Evolutionary conservation across 2,888 invertebrate species (phyloP).

Genomic region (Aspidapion aeneum): DNA sequence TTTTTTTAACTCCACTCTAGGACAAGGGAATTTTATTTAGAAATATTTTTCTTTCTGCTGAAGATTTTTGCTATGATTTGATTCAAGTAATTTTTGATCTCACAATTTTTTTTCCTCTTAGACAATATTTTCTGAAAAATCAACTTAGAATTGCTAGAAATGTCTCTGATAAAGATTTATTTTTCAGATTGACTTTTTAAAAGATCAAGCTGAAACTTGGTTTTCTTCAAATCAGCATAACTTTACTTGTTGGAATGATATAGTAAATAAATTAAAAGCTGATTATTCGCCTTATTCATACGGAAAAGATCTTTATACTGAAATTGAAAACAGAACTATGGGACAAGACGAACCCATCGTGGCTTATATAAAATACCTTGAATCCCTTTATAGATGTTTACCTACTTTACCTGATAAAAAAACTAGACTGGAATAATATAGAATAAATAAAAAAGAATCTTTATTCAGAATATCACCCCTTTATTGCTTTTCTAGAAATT

Average conservation of each 20-base stretch:
- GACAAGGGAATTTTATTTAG: too few relatives aligned
- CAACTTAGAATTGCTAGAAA: not conserved
- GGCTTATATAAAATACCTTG: not conserved
- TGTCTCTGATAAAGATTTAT: conserved; percentile 3
- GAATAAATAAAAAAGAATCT: conserved; percentile 4
- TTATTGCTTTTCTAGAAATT: conserved; percentile 3
- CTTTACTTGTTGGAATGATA: conserved; percentile 5
- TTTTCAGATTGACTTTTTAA: not conserved
- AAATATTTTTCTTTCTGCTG: too few relatives aligned
- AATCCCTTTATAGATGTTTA: not conserved
- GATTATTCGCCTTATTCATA: not conserved
- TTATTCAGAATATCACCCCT: not conserved
- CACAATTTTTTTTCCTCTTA: too few relatives aligned
- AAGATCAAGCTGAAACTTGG: conserved; percentile 2
- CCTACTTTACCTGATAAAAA: not conserved
- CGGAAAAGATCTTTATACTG: not conserved
- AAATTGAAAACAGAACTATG: not conserved
- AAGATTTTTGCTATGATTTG: too few relatives aligned
- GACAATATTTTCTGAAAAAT: too few relatives aligned
- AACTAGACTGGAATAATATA: not conserved
- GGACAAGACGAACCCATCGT: not conserved
- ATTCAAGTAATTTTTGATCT: too few relatives aligned
- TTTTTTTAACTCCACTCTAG: too few relatives aligned
- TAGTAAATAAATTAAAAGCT: not conserved
- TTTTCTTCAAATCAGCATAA: not conserved